Conservation (phyloP, 2,888 invertebrate genomes). For the Hesperia comma region DNA sequence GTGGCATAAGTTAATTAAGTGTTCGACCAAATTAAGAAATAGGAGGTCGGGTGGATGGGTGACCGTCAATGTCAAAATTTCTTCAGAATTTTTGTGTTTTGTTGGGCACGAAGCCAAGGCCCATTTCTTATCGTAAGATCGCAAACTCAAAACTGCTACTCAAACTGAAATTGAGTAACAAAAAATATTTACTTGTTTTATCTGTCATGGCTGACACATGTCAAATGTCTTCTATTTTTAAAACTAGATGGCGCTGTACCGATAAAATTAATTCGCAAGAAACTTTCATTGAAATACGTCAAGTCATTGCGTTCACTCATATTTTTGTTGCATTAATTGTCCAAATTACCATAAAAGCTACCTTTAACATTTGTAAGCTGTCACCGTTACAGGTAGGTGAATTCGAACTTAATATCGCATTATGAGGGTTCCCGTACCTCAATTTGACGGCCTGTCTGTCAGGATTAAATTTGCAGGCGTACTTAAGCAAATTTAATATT, state of each 20-base stretch:
- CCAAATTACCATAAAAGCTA: neutral
- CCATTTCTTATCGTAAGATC: too few species aligned
- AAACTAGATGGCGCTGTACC: neutral
- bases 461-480: conserved; percentile 20
- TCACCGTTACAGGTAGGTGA: conserved; percentile 13
- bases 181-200: too few species aligned
- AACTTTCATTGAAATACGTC: neutral
- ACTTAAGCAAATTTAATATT: conserved; percentile 17
- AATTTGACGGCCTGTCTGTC: conserved; percentile 22
- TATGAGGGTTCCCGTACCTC: neutral
- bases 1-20: too few species aligned
- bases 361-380: conserved; percentile 3
- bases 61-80: too few species aligned
- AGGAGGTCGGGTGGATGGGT: too few species aligned
- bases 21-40: too few species aligned
- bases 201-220: neutral
- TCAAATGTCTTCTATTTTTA: neutral
- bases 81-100: too few species aligned
- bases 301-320: neutral
- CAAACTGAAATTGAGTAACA: too few species aligned
- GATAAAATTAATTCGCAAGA: neutral
- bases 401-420: conserved; percentile 7
- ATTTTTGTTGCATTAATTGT: neutral
- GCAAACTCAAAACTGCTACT: too few species aligned
- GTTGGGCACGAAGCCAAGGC: too few species aligned